Conservation (phyloP, 2,113 vertebrate species). For the Chionomys nivalis region DNA sequence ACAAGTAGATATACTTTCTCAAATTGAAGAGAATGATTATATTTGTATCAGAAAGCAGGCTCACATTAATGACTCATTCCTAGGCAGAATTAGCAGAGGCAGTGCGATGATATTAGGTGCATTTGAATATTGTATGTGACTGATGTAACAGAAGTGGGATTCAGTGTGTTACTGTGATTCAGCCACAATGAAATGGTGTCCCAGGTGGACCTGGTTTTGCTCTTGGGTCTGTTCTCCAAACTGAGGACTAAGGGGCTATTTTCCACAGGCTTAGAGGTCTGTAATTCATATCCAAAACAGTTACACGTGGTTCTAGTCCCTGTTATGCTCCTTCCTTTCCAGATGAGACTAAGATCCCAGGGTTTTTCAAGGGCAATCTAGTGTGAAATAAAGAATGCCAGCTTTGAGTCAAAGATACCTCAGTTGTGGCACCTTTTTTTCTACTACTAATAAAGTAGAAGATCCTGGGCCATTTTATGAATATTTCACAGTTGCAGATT, state of each 20-base stretch:
- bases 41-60: background rate
- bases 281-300: background rate
- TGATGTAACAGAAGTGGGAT: fast-evolving
- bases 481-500: constrained; percentile 39
- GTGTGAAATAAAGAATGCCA: background rate
- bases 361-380: background rate
- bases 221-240: background rate
- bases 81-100: background rate
- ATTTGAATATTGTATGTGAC: background rate
- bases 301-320: background rate
- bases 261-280: background rate
- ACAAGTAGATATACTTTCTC: background rate
- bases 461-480: background rate
- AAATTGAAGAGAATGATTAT: background rate
- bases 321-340: background rate
- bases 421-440: background rate
- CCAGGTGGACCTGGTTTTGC: background rate
- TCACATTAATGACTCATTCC: background rate
- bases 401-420: background rate
- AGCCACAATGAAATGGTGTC: background rate
- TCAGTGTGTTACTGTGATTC: background rate
- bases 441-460: background rate
- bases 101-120: background rate
- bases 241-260: background rate
- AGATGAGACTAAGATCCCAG: background rate